Evolutionary conservation across 1,140 invertebrate species (phyloP), one percentile per base, ranked within the genome.

Genomic region (Trichomalopsis sarcophagae): DNA sequence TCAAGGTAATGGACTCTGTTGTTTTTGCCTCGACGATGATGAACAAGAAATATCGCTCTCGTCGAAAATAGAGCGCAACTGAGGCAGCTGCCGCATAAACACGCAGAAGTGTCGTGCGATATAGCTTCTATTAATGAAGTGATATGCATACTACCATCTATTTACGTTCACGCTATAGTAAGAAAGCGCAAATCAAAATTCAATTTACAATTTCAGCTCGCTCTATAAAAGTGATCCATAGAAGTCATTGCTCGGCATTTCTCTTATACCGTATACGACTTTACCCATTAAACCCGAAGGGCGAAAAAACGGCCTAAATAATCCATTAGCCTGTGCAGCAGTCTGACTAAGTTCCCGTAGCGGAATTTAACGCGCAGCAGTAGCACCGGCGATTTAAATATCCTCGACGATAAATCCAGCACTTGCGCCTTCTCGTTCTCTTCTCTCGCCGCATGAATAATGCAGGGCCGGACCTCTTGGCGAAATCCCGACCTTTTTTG

Each of bases 401-500:
- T 62, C 55, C 55, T 21, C 55, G 55, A 62, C 55, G 55, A n/a
- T 62, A 62, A 62, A 62, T 62, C 55, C 21, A 21, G 55, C 55
- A n/a, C 55, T 55, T 17, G 68, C 23, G n/a, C 68, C 68, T 71
- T 27, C 68, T 71, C 23, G 68, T 30, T 62, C 55, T 62, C 55
- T 62, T n/a, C 55, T 14, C 68, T 71, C 10, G 27, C 30, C 23
- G 68, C 68, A 71, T 71, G 68, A 71, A 71, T 71, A 71, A 71
- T 71, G 27, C 68, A 71, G 6, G 3, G 7, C n/a, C 27, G 68
- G 68, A 27, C 30, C 68, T 27, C 68, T 30, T 10, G 23, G 30
- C 27, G 68, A 71, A 71, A 71, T 71, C 21, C 27, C 9, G 23
- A 27, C 3, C 21, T 17, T 71, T 30, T 30, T 71, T 17, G 68